These are phyloP conservation scores for Raja brachyura DNA, from an alignment of 2,113 vertebrate species.

Conservation along the genomic window DNA sequence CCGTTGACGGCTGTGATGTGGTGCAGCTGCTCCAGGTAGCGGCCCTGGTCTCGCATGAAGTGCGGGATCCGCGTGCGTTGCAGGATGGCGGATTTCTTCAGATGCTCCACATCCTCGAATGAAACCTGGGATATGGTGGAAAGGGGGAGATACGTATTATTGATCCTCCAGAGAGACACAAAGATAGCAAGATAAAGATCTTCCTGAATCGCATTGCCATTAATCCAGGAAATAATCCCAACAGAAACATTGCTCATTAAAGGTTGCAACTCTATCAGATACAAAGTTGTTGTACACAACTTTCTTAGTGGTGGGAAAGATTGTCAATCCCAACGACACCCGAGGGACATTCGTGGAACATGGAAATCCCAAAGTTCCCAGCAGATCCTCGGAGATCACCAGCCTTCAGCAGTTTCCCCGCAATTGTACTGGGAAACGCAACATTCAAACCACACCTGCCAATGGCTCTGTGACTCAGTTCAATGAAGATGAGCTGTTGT, in stretches of 20 bases:
- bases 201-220: background rate
- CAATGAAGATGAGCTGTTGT: too few species aligned
- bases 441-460: too few species aligned
- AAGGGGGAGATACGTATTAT: background rate
- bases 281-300: too few species aligned
- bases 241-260: background rate
- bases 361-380: too few species aligned
- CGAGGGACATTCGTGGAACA: too few species aligned
- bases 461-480: too few species aligned
- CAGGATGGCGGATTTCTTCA: constrained; percentile 66
- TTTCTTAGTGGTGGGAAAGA: too few species aligned
- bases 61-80: constrained; percentile 75
- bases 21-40: constrained; percentile 80
- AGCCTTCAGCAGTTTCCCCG: too few species aligned
- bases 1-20: constrained; percentile 80
- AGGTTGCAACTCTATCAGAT: background rate
- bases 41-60: constrained; percentile 83
- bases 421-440: too few species aligned
- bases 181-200: background rate
- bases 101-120: constrained; percentile 78
- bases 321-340: too few species aligned
- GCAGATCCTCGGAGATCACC: too few species aligned
- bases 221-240: background rate
- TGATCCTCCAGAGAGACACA: background rate
- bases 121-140: constrained; percentile 66